A percentile compares a stretch with the other conserved stretches of the same genome.
Conservation (phyloP, 2,888 invertebrate species). For the Thymelicus sylvestris region DNA sequence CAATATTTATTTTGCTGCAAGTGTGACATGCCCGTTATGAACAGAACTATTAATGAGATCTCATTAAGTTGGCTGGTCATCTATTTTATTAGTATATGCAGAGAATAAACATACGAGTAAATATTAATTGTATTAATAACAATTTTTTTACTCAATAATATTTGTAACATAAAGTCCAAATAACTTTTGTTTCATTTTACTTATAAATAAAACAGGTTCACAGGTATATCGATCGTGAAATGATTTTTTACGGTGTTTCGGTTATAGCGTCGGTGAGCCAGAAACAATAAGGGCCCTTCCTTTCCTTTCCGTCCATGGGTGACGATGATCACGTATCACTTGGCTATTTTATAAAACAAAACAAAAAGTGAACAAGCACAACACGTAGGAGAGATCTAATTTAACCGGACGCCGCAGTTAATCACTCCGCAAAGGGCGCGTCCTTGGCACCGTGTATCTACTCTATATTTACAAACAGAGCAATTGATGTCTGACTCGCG, state of each 20-base stretch:
- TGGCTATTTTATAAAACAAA: too few species aligned
- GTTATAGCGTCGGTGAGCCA: too few species aligned
- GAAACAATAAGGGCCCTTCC: too few species aligned
- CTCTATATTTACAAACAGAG: slow-evolving; percentile 19
- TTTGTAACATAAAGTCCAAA: too few species aligned
- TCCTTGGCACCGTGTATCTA: slow-evolving; percentile 29
- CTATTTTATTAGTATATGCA: background rate
- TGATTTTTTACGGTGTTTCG: too few species aligned
- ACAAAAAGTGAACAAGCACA: too few species aligned
- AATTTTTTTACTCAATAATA: too few species aligned
- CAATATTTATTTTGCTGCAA: background rate
- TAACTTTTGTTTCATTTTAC: too few species aligned
- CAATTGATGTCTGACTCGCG: slow-evolving; percentile 16
- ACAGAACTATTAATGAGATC: slow-evolving; percentile 5
- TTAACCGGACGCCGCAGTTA: background rate
- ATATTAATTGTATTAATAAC: too few species aligned
- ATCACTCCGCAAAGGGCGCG: slow-evolving; percentile 26
- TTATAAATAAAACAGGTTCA: background rate
- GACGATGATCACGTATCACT: too few species aligned
- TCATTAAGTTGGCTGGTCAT: slow-evolving; percentile 13
- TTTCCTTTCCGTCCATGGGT: too few species aligned
- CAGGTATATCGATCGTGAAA: too few species aligned
- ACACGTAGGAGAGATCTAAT: background rate
- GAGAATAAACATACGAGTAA: background rate
- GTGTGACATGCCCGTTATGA: slow-evolving; percentile 7